Conservation (phyloP, 2,888 invertebrate species). For the Papilio gigon region DNA sequence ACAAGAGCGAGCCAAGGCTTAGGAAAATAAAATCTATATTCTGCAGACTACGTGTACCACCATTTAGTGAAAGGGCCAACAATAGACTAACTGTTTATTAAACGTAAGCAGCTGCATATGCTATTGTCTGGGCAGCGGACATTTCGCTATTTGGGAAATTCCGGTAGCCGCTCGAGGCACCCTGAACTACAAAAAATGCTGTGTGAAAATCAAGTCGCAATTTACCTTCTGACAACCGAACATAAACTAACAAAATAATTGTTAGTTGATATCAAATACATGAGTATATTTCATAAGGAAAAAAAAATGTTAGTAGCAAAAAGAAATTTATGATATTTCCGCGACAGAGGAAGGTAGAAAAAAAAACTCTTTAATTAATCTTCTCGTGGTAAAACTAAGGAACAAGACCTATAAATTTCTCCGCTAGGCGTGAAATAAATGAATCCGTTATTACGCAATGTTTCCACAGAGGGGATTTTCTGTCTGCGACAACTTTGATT, state of each 20-base stretch:
- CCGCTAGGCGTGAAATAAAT: constrained; percentile 69
- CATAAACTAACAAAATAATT: too few species aligned
- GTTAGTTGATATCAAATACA: background rate
- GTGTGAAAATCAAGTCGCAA: too few species aligned
- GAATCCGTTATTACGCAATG: constrained; percentile 75
- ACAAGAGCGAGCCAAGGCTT: background rate
- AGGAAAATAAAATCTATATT: background rate
- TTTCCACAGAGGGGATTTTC: constrained; percentile 66
- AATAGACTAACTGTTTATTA: background rate
- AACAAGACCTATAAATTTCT: constrained; percentile 40
- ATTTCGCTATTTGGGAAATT: too few species aligned
- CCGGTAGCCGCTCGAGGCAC: too few species aligned
- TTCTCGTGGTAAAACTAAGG: constrained; percentile 32
- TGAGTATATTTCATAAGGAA: background rate
- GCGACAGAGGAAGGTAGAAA: background rate
- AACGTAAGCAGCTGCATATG: background rate
- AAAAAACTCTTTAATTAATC: constrained; percentile 35
- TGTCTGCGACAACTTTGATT: constrained; percentile 71
- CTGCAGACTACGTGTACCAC: background rate
- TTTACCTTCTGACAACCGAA: too few species aligned
- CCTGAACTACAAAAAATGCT: too few species aligned
- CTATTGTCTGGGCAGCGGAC: too few species aligned
- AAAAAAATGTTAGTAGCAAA: background rate
- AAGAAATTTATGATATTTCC: constrained; percentile 10
- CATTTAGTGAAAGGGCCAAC: background rate